Conservation (phyloP, 2,888 invertebrate genomes). For the Diploptera punctata region DNA sequence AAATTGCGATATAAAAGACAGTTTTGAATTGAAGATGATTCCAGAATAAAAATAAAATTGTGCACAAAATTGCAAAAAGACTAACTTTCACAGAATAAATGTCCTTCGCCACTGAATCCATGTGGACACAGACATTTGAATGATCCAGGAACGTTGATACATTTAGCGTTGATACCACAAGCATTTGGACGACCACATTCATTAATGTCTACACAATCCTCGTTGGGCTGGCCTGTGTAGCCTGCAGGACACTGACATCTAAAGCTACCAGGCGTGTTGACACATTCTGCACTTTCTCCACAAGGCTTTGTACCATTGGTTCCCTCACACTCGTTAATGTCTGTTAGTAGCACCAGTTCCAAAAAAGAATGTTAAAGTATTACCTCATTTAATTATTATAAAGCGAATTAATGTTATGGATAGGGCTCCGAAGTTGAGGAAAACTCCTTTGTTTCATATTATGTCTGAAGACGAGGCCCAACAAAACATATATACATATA, state of each 20-base stretch:
- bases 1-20: not conserved
- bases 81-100: conserved; percentile 80
- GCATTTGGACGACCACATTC: conserved; percentile 71
- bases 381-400: no score
- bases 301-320: conserved; percentile 64
- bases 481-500: no score
- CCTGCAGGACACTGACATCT: conserved; percentile 76
- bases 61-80: conserved; percentile 46
- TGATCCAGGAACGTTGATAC: conserved; percentile 81
- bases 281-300: conserved; percentile 72
- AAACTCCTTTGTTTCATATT: no score
- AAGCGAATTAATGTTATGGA: no score
- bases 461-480: no score
- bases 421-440: no score
- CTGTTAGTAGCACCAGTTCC: conserved; percentile 53
- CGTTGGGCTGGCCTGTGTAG: conserved; percentile 66
- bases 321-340: conserved; percentile 75
- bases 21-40: not conserved
- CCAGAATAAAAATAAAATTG: not conserved
- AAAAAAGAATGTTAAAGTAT: no score
- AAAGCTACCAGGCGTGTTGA: conserved; percentile 78
- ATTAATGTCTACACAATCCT: conserved; percentile 75
- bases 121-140: conserved; percentile 78
- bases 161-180: conserved; percentile 80
- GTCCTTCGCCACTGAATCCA: conserved; percentile 78